Evolutionary conservation across 2,113 vertebrate genomes (phyloP).

Genomic region (Morone chrysops): DNA sequence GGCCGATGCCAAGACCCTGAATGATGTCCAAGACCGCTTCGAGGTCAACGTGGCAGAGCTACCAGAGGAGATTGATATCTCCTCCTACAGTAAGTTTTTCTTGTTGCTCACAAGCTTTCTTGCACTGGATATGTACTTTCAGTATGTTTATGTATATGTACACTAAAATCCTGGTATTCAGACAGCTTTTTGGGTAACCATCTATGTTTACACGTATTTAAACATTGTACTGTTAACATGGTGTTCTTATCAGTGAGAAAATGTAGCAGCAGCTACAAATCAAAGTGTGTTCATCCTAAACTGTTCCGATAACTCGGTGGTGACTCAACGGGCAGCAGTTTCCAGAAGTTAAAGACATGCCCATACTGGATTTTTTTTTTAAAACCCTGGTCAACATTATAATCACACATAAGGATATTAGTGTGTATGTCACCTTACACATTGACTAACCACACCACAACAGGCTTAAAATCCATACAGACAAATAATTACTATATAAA

Average conservation of each 20-base stretch:
- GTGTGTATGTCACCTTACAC: background rate
- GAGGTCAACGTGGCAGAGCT: slow-evolving; percentile 92
- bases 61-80: slow-evolving; percentile 92
- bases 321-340: background rate
- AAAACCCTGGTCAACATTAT: background rate
- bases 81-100: slow-evolving; percentile 88
- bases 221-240: background rate
- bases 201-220: background rate
- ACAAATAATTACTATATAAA: background rate
- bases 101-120: background rate
- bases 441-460: background rate
- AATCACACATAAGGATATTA: background rate
- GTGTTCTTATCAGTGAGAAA: background rate
- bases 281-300: background rate
- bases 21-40: slow-evolving; percentile 92
- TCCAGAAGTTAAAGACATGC: no score
- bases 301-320: background rate
- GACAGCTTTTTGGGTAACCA: background rate
- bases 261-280: background rate
- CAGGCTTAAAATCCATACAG: background rate
- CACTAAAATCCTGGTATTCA: background rate
- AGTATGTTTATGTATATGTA: background rate
- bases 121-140: background rate
- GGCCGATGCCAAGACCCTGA: slow-evolving; percentile 88
- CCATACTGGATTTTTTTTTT: background rate